Evolutionary conservation across 2,113 vertebrate genomes (phyloP).

Genomic region (Centropus bengalensis): DNA sequence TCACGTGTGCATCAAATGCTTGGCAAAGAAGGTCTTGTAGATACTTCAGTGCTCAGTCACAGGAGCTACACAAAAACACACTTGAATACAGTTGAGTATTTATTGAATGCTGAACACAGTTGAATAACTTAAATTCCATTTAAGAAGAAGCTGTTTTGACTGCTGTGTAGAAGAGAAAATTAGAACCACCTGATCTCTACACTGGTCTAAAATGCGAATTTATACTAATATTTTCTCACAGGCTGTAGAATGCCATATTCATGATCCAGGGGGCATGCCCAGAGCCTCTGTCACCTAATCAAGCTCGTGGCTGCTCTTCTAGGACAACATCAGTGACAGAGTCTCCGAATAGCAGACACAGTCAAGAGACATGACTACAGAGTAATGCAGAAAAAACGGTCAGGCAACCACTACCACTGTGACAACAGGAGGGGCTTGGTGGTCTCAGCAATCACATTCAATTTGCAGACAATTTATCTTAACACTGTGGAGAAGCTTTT

Average conservation of each 20-base stretch:
- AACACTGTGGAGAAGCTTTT: neutral
- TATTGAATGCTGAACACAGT: too few relatives aligned
- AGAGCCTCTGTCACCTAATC: neutral
- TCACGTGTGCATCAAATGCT: rapidly evolving
- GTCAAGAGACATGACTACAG: neutral
- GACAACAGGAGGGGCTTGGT: neutral
- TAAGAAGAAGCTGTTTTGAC: neutral
- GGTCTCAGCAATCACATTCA: neutral
- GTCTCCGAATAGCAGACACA: neutral
- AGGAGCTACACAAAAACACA: neutral
- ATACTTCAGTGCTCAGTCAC: neutral
- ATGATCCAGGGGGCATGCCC: neutral
- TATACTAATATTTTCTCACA: neutral
- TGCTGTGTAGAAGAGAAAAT: neutral
- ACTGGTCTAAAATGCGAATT: neutral
- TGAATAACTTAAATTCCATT: neutral
- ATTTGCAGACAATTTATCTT: neutral
- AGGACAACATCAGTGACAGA: neutral
- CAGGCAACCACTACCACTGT: neutral
- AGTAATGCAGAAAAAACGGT: neutral
- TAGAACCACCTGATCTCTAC: neutral
- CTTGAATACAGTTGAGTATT: too few relatives aligned
- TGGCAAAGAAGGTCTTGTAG: neutral
- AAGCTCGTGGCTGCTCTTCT: neutral
- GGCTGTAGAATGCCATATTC: neutral